Conservation (phyloP, 2,888 invertebrate species). For the Dryobota labecula region DNA sequence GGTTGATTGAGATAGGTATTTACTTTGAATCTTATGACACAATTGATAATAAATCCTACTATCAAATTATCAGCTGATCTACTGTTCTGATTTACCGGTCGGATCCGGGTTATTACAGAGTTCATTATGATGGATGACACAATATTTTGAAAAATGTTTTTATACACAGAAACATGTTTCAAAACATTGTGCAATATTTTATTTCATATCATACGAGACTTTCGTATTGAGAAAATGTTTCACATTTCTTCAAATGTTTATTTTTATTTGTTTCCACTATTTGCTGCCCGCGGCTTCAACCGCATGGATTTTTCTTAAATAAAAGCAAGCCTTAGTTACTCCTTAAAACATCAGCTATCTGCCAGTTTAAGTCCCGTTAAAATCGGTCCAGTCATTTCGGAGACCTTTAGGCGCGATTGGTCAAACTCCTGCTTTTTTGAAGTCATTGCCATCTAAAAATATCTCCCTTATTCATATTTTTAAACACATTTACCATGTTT, state of each 20-base stretch:
- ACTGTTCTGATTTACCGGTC: neutral
- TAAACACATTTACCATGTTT: neutral
- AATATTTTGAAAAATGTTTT: conserved; percentile 6
- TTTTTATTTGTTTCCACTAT: too few relatives aligned
- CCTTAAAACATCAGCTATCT: too few relatives aligned
- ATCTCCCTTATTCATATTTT: neutral
- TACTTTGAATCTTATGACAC: conserved; percentile 10
- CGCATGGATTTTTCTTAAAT: too few relatives aligned
- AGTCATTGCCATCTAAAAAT: neutral
- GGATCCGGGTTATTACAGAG: neutral
- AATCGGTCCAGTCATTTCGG: too few relatives aligned
- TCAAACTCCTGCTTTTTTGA: neutral
- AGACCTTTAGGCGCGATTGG: too few relatives aligned
- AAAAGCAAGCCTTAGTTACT: too few relatives aligned
- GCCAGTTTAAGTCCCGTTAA: too few relatives aligned
- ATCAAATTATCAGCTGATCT: conserved; percentile 13
- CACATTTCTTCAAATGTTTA: neutral
- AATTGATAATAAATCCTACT: conserved; percentile 10
- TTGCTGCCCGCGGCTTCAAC: too few relatives aligned
- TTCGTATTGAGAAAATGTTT: neutral
- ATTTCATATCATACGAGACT: neutral
- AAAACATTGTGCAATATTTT: neutral
- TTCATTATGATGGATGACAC: neutral
- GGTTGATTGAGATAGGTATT: neutral
- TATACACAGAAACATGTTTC: conserved; percentile 1